Percentiles rank a stretch among this genome's conserved stretches.
phyloP scores from a whole-genome alignment of 64 coral and sea anemone species.

The Actinia equina region DNA sequence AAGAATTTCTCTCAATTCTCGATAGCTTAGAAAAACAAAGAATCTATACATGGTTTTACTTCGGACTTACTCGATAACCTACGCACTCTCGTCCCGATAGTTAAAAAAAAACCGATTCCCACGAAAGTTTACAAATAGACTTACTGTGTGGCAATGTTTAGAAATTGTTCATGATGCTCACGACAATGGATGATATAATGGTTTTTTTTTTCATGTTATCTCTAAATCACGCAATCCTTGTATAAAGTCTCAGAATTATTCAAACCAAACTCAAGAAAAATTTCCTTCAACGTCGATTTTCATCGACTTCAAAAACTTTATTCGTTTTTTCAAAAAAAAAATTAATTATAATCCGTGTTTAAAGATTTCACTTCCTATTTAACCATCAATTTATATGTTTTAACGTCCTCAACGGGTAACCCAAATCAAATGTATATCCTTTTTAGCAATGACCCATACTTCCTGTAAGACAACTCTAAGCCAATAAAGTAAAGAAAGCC shows the following conservation, averaged over 20 bases:
- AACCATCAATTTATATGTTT: not conserved
- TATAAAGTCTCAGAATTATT: not conserved
- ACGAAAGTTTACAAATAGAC: not conserved
- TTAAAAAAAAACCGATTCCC: not conserved
- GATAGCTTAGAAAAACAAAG: not conserved
- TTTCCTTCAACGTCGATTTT: not conserved
- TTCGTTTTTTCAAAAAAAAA: not conserved
- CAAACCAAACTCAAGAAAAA: not conserved
- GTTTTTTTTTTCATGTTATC: not conserved
- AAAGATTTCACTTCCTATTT: not conserved
- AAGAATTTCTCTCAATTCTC: not conserved
- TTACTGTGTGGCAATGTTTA: not conserved
- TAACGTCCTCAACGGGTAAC: not conserved
- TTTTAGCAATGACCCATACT: not conserved
- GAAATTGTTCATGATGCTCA: not conserved
- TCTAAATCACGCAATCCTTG: not conserved
- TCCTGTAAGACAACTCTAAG: not conserved
- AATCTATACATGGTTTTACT: too few species aligned
- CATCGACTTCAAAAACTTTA: not conserved
- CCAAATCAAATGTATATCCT: not conserved
- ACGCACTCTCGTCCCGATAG: not conserved
- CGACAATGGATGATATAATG: not conserved
- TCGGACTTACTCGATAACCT: too few species aligned
- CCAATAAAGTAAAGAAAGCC: not conserved
- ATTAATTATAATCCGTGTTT: not conserved